Evolutionary conservation across 2,797 vertebrate species (phyloP), one percentile per base, ranked within the genome.

Genomic region (Pangasius macronema): DNA sequence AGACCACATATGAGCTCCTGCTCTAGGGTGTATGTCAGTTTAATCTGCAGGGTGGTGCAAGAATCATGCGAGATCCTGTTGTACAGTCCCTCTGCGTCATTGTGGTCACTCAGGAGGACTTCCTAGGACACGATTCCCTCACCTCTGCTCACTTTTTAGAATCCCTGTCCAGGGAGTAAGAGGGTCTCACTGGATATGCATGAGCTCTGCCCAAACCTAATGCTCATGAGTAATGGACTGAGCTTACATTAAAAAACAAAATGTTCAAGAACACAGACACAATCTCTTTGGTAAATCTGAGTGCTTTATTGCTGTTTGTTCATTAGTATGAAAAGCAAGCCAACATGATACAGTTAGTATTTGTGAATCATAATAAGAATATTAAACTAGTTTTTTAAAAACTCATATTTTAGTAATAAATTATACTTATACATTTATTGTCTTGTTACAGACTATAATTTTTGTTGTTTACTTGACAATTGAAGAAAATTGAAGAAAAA

Each of bases 41-140:
- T 83, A 83, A 42, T 46, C 10, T 87, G 51, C 75, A 70, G 70
- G 86, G 86, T 53, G 46, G 57, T 59, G 46, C 33, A 3, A 2
- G 10, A 79, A 55, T 84, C 73, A 79, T 67, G 9, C 22, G 33
- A 68, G 73, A 83, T 68, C 82, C 51, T 70, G 57, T 57, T 75
- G 42, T 51, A 81, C 39, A 73, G 83, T 85, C 76, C 39, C 73
- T 83, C n/a, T n/a, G 72, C 80, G 36, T 86, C 80, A 86, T 46
- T 85, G 20, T 57, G 87, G 87, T 88, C 84, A 88, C 87, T 88
- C 70, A 63, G 33, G 87, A 63, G 49, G 59, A 86, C 61, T 65
- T 83, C 84, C 84, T 76, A 83, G 87, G 80, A 55, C 80, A 77
- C 70, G 4, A 73, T 16, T 82, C 42, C 77, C 83, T 49, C 33